Conservation (phyloP, 2,888 invertebrate species). For the Caenorhabditis sulstoni region DNA sequence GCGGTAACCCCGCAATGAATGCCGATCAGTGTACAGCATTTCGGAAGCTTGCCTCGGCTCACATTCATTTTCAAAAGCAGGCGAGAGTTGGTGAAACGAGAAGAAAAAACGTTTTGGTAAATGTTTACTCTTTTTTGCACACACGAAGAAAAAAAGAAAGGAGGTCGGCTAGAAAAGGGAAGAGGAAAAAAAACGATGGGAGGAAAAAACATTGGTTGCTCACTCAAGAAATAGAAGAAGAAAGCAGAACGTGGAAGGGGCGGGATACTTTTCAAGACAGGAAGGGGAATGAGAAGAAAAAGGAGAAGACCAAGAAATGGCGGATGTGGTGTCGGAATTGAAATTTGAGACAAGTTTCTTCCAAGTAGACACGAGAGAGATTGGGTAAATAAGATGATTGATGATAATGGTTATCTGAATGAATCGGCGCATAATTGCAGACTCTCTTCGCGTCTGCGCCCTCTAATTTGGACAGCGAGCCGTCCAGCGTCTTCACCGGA, state of each 20-base stretch:
- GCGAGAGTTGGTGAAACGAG: background rate
- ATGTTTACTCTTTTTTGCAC: constrained; percentile 26
- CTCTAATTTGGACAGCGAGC: no score
- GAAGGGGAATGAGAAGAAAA: constrained; percentile 1
- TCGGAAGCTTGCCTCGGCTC: constrained; percentile 35
- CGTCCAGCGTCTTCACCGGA: constrained; percentile 24
- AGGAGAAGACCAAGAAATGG: background rate
- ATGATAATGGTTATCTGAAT: constrained; percentile 51
- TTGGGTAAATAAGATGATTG: constrained; percentile 57
- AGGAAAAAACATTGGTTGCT: no score
- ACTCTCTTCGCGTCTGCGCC: no score
- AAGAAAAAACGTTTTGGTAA: constrained; percentile 21
- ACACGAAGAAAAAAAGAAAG: constrained; percentile 8
- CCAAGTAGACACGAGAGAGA: constrained; percentile 14
- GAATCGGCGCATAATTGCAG: constrained; percentile 12
- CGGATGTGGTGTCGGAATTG: background rate
- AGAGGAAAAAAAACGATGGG: constrained; percentile 8
- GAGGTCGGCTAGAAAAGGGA: constrained; percentile 15
- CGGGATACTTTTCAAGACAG: background rate
- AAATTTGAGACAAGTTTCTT: constrained; percentile 26
- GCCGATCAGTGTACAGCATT: constrained; percentile 55
- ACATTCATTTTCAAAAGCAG: constrained; percentile 21
- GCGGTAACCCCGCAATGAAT: constrained; percentile 45
- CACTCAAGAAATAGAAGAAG: constrained; percentile 10
- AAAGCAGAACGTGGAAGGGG: no score